These are phyloP conservation scores for Xiphorhynchus erythropygius DNA, from an alignment of 2,797 vertebrate genomes.

Conservation along the genomic window DNA sequence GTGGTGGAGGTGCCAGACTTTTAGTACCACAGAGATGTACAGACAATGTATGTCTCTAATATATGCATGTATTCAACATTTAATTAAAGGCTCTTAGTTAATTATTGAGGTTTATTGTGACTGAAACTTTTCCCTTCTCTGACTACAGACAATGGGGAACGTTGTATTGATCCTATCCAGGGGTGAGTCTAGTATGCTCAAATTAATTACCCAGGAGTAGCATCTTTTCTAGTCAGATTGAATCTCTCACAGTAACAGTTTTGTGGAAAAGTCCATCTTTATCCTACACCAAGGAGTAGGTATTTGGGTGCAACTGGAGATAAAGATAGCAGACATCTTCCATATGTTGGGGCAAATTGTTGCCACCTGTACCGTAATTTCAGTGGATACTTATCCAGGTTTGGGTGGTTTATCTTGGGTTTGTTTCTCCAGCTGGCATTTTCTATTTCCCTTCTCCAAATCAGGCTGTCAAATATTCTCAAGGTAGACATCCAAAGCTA, in stretches of 20 bases:
- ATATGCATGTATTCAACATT: neutral
- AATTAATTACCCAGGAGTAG: neutral
- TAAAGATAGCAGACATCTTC: neutral
- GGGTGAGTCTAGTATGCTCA: neutral
- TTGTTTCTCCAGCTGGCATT: neutral
- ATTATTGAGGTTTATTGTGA: neutral
- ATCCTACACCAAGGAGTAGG: neutral
- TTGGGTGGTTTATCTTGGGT: neutral
- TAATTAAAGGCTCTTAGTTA: neutral
- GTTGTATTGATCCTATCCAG: neutral
- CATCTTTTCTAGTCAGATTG: neutral
- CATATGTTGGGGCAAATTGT: neutral
- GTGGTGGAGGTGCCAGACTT: neutral
- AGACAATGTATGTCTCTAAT: neutral
- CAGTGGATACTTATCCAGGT: neutral
- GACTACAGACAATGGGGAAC: neutral
- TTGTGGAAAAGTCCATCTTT: neutral
- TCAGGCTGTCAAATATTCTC: neutral
- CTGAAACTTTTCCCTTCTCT: neutral
- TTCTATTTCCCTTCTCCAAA: neutral
- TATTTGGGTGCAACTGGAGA: neutral
- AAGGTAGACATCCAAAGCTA: neutral
- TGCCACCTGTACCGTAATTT: neutral
- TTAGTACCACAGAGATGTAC: neutral
- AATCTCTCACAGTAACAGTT: neutral